Conservation (phyloP, 1,140 invertebrate species). For the Caenorhabditis briggsae region DNA sequence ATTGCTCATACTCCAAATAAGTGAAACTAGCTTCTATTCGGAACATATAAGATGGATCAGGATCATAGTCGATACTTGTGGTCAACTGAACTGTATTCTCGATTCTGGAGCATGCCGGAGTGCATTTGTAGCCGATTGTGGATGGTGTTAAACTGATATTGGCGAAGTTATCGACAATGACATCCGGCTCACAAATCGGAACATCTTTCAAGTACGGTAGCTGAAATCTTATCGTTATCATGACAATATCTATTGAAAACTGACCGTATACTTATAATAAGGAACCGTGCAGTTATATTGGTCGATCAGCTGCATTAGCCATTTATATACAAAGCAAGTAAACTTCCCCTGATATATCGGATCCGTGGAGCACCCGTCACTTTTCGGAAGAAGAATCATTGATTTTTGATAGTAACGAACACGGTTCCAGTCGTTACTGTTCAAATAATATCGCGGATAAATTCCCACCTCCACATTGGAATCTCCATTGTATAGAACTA, state of each 20-base stretch:
- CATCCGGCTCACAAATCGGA: slow-evolving; percentile 54
- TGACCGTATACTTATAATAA: slow-evolving; percentile 47
- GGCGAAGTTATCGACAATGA: slow-evolving; percentile 31
- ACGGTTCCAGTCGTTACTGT: slow-evolving; percentile 58
- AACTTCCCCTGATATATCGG: slow-evolving; percentile 47
- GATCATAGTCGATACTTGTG: slow-evolving; percentile 18
- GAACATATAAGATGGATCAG: slow-evolving; percentile 45
- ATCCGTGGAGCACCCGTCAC: slow-evolving; percentile 52
- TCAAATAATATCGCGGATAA: slow-evolving; percentile 58
- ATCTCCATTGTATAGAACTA: slow-evolving; percentile 57
- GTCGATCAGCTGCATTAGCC: slow-evolving; percentile 50
- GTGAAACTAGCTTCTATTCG: slow-evolving; percentile 55
- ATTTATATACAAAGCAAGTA: slow-evolving; percentile 57
- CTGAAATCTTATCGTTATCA: background rate
- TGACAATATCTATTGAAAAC: background rate
- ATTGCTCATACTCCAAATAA: slow-evolving; percentile 60
- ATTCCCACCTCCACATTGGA: slow-evolving; percentile 48
- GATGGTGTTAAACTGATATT: slow-evolving; percentile 42
- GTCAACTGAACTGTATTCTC: slow-evolving; percentile 52
- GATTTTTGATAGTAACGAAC: slow-evolving; percentile 54
- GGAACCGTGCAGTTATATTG: slow-evolving; percentile 59
- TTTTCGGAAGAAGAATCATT: slow-evolving; percentile 50
- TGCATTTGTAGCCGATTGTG: slow-evolving; percentile 47
- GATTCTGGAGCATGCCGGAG: slow-evolving; percentile 45
- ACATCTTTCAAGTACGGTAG: slow-evolving; percentile 20